Conservation (phyloP, 2,888 invertebrate genomes). For the Amphiduros pacificus region DNA sequence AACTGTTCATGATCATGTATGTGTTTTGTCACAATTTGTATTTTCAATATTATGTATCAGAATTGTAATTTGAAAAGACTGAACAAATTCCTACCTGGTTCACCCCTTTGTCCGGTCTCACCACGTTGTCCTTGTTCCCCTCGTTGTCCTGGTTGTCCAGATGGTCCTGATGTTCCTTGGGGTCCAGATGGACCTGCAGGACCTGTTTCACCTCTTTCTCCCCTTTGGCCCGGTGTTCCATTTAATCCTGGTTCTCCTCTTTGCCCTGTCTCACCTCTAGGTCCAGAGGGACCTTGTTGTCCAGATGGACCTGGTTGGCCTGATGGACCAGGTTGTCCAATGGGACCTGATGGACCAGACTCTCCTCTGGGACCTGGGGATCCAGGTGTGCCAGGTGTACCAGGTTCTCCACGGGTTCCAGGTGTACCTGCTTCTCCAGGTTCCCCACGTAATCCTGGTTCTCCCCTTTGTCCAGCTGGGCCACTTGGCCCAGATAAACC, state of each 20-base stretch:
- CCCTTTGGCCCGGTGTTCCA: conserved; percentile 5
- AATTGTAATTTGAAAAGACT: not conserved
- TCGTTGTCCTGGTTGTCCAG: conserved; percentile 12
- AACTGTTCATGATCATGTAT: no score
- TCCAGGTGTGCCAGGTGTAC: conserved; percentile 10
- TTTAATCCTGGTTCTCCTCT: conserved; percentile 8
- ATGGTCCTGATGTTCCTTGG: conserved; percentile 19
- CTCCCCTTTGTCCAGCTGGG: conserved; percentile 10
- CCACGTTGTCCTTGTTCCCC: conserved; percentile 7
- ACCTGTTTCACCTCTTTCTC: conserved; percentile 13
- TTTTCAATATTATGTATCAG: no score
- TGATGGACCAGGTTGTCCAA: conserved; percentile 20
- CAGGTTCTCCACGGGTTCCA: conserved; percentile 13
- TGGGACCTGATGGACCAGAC: conserved; percentile 30
- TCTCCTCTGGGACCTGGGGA: conserved; percentile 21
- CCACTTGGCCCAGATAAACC: conserved; percentile 10
- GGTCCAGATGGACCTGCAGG: conserved; percentile 19
- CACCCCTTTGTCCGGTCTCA: conserved; percentile 13
- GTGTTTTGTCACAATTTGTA: no score
- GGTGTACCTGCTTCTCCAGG: not conserved
- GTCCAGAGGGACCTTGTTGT: conserved; percentile 6
- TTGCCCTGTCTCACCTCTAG: conserved; percentile 12
- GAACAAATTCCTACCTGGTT: not conserved
- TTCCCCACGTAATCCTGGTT: conserved; percentile 2
- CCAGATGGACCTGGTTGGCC: conserved; percentile 29